Evolutionary conservation across 1,140 invertebrate species (phyloP), one percentile per base, ranked within the genome.

Genomic region (Helicoverpa zea): DNA sequence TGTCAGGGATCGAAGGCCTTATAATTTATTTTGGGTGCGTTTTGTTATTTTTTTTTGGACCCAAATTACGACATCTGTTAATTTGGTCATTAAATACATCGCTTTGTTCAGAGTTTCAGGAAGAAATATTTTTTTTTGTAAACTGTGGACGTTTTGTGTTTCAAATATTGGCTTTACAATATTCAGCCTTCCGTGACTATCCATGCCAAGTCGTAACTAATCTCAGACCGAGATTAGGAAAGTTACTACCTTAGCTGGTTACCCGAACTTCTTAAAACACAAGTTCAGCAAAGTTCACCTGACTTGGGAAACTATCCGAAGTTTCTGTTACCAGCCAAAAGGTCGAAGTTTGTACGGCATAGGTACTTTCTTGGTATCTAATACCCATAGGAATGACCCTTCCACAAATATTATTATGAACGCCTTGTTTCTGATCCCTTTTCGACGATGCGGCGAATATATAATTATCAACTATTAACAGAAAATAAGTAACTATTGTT

Each of bases 351-450:
- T 70, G 13, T 70, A 16, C 14, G 1, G 18, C 10, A 64, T 70
- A 52, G 29, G 66, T 12, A 70, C 16, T 29, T 70, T 49, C 35
- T 10, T 49, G 49, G 4, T 66, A 47, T 70, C 23, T 10, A 52
- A 70, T 70, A 52, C 66, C 49, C 66, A 16, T 52, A 70, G 66
- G 66, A 70, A 70, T 52, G 2, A 70, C 47, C 66, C 64, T 51
- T 61, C 58, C 16, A n/a, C 66, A 14, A 52, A 70, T 70, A 70
- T 52, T 29, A 51, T 49, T 70, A 52, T 52, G 11, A 29, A 18
- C 47, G 13, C 49, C 29, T 52, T 52, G 66, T 70, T 51, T 70
- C 52, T 51, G 18, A 14, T 51, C 18, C 11, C 51, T 70, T 70
- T 52, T 70, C 51, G 51, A 29, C 47, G 16, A 30, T 16, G 47